Conservation (phyloP, 1,140 invertebrate genomes). For the Platorchestia sp. region DNA sequence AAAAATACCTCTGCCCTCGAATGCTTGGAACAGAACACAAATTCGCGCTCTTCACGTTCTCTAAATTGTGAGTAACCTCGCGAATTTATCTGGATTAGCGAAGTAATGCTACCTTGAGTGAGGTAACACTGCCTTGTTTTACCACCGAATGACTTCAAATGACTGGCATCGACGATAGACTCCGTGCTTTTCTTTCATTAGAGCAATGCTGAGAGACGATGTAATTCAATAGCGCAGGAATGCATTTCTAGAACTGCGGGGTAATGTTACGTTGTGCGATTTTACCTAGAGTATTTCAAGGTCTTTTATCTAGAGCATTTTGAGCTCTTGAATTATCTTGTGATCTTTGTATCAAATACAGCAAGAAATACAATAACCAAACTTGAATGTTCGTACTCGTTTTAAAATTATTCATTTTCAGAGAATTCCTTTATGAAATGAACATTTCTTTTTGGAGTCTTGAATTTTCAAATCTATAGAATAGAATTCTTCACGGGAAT, state of each 20-base stretch:
- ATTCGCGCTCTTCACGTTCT: too few species aligned
- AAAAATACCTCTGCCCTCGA: too few species aligned
- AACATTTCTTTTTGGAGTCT: too few species aligned
- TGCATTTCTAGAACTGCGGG: not conserved
- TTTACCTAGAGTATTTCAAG: not conserved
- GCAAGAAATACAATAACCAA: not conserved
- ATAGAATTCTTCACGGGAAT: too few species aligned
- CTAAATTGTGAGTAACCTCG: too few species aligned
- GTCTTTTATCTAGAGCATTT: not conserved
- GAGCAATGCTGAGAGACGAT: not conserved
- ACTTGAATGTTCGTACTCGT: not conserved
- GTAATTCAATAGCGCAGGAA: not conserved
- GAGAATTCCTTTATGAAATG: too few species aligned
- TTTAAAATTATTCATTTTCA: not conserved
- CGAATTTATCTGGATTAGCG: too few species aligned
- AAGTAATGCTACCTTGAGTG: not conserved
- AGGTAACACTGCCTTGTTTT: not conserved
- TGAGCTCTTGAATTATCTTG: not conserved
- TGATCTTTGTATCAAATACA: not conserved
- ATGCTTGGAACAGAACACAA: too few species aligned
- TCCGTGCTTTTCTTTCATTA: not conserved
- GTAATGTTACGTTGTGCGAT: not conserved
- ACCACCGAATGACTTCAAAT: not conserved
- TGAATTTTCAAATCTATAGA: too few species aligned
- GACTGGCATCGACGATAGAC: not conserved